A percentile compares a stretch with the other conserved stretches of the same genome.
Conservation (phyloP, 2,113 vertebrate species). For the Protobothrops flavoviridis region DNA sequence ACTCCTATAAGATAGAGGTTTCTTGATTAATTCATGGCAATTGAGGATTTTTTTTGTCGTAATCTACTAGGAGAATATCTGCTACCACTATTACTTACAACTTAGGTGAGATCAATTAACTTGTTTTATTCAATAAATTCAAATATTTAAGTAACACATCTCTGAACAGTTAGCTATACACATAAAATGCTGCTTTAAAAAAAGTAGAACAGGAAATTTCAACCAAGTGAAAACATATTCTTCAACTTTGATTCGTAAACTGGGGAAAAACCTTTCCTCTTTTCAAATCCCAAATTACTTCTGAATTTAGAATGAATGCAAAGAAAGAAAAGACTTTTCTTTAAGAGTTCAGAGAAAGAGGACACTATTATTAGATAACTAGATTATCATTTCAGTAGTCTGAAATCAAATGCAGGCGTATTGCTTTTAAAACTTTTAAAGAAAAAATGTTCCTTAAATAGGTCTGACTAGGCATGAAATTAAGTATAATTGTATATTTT, state of each 20-base stretch:
- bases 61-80: background rate
- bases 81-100: background rate
- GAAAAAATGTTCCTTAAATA: background rate
- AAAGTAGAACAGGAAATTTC: background rate
- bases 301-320: background rate
- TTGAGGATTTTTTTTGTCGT: background rate
- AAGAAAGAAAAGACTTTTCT: background rate
- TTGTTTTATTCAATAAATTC: background rate
- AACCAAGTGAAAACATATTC: background rate
- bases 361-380: background rate
- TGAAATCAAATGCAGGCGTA: background rate
- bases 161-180: background rate
- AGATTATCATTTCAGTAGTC: background rate
- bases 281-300: background rate
- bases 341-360: background rate
- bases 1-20: background rate
- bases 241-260: background rate
- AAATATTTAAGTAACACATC: background rate
- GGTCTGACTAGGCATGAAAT: background rate
- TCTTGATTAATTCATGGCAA: background rate
- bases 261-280: background rate
- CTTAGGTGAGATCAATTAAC: background rate
- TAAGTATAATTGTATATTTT: background rate
- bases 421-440: background rate
- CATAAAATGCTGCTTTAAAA: background rate